These are phyloP conservation scores for Argentina silus DNA, from an alignment of 2,797 vertebrate species.

Conservation along the genomic window DNA sequence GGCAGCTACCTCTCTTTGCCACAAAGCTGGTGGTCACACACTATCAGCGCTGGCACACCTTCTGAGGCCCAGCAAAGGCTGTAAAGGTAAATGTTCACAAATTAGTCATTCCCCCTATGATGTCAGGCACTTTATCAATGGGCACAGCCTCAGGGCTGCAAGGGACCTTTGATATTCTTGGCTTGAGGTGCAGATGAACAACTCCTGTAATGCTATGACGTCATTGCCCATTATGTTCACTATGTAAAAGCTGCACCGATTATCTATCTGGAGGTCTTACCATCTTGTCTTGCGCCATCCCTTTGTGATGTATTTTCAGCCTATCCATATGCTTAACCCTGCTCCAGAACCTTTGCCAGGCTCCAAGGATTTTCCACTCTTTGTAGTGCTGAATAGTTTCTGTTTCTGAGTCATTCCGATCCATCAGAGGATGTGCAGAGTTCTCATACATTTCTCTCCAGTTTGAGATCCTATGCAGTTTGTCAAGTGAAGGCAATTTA, in stretches of 20 bases:
- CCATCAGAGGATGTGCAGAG: background rate
- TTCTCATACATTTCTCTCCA: background rate
- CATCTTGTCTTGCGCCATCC: background rate
- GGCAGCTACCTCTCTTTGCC: background rate
- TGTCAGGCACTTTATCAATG: no score
- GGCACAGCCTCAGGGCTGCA: no score
- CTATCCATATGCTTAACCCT: background rate
- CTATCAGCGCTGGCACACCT: background rate
- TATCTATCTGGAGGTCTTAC: background rate
- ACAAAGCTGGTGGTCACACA: background rate
- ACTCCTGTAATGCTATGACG: no score
- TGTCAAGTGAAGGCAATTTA: no score
- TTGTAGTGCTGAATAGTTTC: background rate
- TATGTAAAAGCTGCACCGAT: no score
- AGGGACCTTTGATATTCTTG: no score
- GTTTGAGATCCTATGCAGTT: background rate
- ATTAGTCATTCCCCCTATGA: no score
- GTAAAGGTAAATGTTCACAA: background rate
- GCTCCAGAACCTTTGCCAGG: background rate
- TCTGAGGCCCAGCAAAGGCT: background rate
- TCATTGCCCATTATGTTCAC: no score
- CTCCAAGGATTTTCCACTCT: background rate
- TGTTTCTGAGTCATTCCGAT: background rate
- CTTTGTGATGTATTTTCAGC: background rate
- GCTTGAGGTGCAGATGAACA: no score